Evolutionary conservation across 1,140 invertebrate genomes (phyloP).

Genomic region (Apis dorsata): DNA sequence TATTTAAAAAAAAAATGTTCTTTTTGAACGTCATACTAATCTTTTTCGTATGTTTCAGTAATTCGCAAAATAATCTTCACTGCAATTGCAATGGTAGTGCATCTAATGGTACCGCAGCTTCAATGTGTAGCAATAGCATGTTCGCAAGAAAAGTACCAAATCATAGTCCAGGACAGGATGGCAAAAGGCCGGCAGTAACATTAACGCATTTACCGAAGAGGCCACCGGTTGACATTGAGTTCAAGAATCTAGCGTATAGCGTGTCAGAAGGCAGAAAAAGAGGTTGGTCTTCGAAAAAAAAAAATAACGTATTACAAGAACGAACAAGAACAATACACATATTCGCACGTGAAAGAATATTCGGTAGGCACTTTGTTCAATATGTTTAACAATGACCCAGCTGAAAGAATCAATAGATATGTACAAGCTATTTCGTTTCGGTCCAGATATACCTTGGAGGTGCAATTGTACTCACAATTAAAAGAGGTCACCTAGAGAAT

Average conservation of each 20-base stretch:
- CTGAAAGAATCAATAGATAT: slow-evolving; percentile 73
- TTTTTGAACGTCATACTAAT: too few species aligned
- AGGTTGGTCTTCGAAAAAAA: slow-evolving; percentile 77
- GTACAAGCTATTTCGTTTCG: slow-evolving; percentile 63
- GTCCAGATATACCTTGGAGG: slow-evolving; percentile 60
- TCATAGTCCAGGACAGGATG: slow-evolving; percentile 78
- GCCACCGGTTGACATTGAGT: slow-evolving; percentile 93
- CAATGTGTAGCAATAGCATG: slow-evolving; percentile 76
- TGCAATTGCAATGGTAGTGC: slow-evolving; percentile 83
- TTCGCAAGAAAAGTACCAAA: slow-evolving; percentile 85
- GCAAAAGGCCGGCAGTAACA: slow-evolving; percentile 79
- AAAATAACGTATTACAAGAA: background rate
- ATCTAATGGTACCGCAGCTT: slow-evolving; percentile 76
- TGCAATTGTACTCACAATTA: slow-evolving; percentile 51
- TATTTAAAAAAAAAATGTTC: too few species aligned
- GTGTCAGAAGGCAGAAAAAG: slow-evolving; percentile 90
- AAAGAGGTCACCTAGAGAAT: slow-evolving; percentile 53
- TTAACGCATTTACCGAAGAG: slow-evolving; percentile 89
- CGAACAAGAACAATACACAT: background rate
- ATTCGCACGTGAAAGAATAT: background rate
- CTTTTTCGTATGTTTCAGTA: slow-evolving; percentile 78
- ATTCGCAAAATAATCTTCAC: slow-evolving; percentile 84
- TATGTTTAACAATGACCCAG: slow-evolving; percentile 69
- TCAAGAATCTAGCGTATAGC: slow-evolving; percentile 90
- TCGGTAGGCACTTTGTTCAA: slow-evolving; percentile 46